Evolutionary conservation across 2,888 invertebrate genomes (phyloP), one percentile per base, ranked within the genome.

Genomic region (Gibbula magus): DNA sequence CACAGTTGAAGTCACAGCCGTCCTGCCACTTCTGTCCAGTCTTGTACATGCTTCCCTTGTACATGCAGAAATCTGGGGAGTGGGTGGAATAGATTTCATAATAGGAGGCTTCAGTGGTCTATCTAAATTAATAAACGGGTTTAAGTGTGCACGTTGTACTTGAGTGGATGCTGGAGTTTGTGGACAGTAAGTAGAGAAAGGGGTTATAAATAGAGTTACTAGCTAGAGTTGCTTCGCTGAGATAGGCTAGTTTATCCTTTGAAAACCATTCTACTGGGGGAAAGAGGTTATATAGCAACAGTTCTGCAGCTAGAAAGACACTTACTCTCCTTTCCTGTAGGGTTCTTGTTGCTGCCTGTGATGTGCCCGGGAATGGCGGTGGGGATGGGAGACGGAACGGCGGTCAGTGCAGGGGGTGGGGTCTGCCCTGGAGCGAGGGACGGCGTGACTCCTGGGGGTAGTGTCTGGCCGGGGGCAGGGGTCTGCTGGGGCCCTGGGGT

Each of bases 11-110:
- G 67, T 84, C 81, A 70, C 89, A 89, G 52, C 88, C 88, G 77
- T 89, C 89, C 3, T 85, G 85, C 89, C 89, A 89, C 75, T 81
- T 85, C 80, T 88, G 84, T 18, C 89, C 88, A n/a, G 87, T 85
- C 25, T 56, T 83, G 81, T 88, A 88, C 8, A 84, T 83, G 45
- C 76, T 75, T 16, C 88, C 87, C 82, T 87, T 87, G 85, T 88
- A 89, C 74, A 87, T 86, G 83, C 89, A 89, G 81, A 79, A 87
- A 32, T 87, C 89, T 89, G 80, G 10, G 79, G 81, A 56, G 35
- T 22, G 56, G 4, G 5, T 8, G 5, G 10, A 4, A 45, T 32
- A 53, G 16, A 4, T 3, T 10, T 22, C 20, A 35, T 32, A 29
- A 5, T 5, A n/a, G n/a, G 18, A 67, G 4, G 18, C 29, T 20